Percentiles rank a stretch among this genome's conserved stretches.
phyloP scores from a whole-genome alignment of 2,888 invertebrate genomes.

The Aradus depressus region DNA sequence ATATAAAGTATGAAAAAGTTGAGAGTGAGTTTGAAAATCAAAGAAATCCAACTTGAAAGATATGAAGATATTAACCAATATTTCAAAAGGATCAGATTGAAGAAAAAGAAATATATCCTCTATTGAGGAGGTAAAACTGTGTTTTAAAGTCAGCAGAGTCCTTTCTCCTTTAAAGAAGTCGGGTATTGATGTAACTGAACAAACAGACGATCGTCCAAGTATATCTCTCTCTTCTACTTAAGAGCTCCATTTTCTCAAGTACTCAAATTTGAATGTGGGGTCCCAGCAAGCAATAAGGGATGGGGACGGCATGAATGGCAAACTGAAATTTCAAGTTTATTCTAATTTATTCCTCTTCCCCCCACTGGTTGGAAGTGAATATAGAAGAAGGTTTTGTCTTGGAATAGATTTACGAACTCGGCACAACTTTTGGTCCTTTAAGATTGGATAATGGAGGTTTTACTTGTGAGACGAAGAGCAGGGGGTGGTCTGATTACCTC shows the following conservation, averaged over 20 bases:
- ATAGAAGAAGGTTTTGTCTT: conserved; percentile 19
- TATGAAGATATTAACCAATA: too few relatives aligned
- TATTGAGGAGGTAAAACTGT: conserved; percentile 17
- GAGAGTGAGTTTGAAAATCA: too few relatives aligned
- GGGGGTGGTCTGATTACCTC: too few relatives aligned
- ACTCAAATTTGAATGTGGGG: conserved; percentile 18
- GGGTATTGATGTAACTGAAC: conserved; percentile 14
- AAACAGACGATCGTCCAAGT: conserved; percentile 15
- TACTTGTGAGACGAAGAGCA: too few relatives aligned
- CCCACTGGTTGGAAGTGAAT: conserved; percentile 7
- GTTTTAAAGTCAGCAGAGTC: conserved; percentile 12
- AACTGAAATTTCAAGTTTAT: conserved; percentile 29
- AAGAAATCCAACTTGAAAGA: too few relatives aligned
- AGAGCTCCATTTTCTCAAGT: conserved; percentile 18
- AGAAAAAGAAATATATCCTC: too few relatives aligned
- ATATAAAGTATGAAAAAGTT: too few relatives aligned
- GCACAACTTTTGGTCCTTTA: conserved; percentile 16
- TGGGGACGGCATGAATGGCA: conserved; percentile 25
- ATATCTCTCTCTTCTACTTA: conserved; percentile 9
- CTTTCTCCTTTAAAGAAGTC: conserved; percentile 5
- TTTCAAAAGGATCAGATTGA: too few relatives aligned
- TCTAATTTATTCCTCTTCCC: conserved; percentile 25
- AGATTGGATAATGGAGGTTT: conserved; percentile 14
- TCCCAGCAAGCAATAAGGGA: conserved; percentile 18
- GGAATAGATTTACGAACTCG: conserved; percentile 15